Evolutionary conservation across 1,140 invertebrate species (phyloP).

Genomic region (Elysia chlorotica): DNA sequence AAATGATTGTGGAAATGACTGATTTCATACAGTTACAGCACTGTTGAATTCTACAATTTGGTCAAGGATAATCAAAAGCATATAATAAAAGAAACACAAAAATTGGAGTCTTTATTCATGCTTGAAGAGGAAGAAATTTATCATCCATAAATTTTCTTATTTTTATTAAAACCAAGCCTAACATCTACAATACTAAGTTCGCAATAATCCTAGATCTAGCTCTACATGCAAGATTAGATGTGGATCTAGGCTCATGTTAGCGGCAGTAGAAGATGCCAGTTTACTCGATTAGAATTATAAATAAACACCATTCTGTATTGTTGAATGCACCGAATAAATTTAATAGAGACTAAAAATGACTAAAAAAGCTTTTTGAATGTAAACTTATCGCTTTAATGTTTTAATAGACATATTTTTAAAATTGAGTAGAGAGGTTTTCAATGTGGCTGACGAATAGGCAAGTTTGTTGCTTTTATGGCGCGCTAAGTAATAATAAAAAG

Average conservation of each 20-base stretch:
- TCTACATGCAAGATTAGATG: no score
- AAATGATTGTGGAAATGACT: conserved; percentile 43
- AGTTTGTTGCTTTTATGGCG: no score
- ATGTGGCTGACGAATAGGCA: no score
- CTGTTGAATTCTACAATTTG: conserved; percentile 41
- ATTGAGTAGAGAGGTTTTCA: no score
- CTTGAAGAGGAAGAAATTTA: not conserved
- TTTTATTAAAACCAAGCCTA: not conserved
- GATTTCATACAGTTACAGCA: conserved; percentile 53
- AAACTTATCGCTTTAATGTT: no score
- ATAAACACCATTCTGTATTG: not conserved
- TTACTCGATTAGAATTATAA: not conserved
- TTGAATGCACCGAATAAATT: no score
- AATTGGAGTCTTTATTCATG: not conserved
- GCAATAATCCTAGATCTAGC: not conserved
- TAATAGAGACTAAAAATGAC: no score
- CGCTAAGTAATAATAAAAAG: no score
- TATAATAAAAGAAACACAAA: not conserved
- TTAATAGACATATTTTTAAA: no score
- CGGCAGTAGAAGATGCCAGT: not conserved
- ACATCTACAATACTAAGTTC: not conserved
- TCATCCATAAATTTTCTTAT: not conserved
- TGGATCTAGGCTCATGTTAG: no score
- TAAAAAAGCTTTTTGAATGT: no score
- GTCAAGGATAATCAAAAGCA: conserved; percentile 28